Conservation (phyloP, 2,797 vertebrate species). For the Podarcis lilfordi region DNA sequence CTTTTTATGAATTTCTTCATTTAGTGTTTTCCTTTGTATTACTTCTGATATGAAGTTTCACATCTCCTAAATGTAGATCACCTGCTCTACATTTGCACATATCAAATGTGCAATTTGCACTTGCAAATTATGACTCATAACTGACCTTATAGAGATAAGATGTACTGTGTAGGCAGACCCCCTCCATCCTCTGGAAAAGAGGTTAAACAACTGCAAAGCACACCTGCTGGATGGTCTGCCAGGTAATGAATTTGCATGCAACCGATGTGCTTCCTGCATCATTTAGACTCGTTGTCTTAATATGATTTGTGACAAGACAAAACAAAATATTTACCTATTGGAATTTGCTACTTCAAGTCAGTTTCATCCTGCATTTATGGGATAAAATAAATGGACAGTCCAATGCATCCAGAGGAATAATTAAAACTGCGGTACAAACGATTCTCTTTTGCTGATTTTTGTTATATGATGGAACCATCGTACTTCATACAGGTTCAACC, state of each 20-base stretch:
- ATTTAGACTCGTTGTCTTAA: not conserved
- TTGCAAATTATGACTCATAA: not conserved
- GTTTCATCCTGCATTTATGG: conserved; percentile 39
- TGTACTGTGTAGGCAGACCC: not conserved
- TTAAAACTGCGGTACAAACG: not conserved
- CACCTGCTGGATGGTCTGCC: not conserved
- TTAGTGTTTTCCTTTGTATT: conserved; percentile 3
- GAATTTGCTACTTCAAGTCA: conserved; percentile 43
- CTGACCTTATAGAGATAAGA: conserved; percentile 26
- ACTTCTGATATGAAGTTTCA: conserved; percentile 57
- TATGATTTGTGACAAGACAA: not conserved
- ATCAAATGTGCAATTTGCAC: not conserved
- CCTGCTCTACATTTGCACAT: not conserved
- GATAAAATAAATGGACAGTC: not conserved
- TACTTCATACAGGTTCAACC: not conserved
- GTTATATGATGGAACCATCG: not conserved
- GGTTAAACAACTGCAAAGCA: not conserved
- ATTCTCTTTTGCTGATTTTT: not conserved
- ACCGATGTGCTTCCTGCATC: conserved; percentile 2
- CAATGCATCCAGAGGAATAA: not conserved
- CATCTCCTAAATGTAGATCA: conserved; percentile 44
- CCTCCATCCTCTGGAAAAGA: not conserved
- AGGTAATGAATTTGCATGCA: not conserved
- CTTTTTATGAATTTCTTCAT: not conserved
- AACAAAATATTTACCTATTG: not conserved